phyloP scores from a whole-genome alignment of 2,797 vertebrate genomes.

The Lagocephalus sceleratus region DNA sequence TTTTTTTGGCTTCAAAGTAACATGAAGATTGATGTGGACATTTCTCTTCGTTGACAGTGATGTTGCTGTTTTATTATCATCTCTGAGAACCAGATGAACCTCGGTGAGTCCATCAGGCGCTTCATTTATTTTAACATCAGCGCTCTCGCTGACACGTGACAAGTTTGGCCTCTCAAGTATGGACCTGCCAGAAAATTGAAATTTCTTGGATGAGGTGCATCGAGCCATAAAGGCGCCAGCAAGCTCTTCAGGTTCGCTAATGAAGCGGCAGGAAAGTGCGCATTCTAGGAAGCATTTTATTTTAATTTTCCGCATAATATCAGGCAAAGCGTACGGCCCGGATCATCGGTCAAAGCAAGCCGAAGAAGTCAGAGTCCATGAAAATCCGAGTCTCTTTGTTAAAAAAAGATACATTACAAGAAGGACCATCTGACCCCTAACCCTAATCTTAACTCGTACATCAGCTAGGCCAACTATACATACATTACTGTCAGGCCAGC shows the following conservation, averaged over 20 bases:
- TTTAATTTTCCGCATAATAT: conserved; percentile 22
- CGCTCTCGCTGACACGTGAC: conserved; percentile 17
- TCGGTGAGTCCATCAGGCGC: conserved; percentile 14
- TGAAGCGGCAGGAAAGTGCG: not conserved
- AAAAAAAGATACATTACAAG: no score
- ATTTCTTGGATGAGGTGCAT: conserved; percentile 28
- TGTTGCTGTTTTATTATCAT: conserved; percentile 45
- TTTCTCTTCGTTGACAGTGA: conserved; percentile 42
- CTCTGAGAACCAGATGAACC: not conserved
- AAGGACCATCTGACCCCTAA: no score
- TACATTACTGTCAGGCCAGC: no score
- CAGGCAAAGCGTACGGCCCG: not conserved
- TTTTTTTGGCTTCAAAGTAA: conserved; percentile 27
- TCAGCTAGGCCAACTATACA: no score
- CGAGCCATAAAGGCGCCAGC: conserved; percentile 19
- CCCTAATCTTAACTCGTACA: no score
- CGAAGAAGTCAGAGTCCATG: not conserved
- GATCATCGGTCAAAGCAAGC: not conserved
- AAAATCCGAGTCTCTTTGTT: conserved; percentile 14
- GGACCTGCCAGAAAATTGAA: conserved; percentile 35
- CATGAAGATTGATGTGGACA: conserved; percentile 61
- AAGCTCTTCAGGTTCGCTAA: conserved; percentile 29
- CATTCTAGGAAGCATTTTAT: conserved; percentile 23
- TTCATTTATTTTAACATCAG: conserved; percentile 39
- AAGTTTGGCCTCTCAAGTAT: conserved; percentile 27